Evolutionary conservation across 2,113 vertebrate species (phyloP).

Genomic region (Alouatta palliata): DNA sequence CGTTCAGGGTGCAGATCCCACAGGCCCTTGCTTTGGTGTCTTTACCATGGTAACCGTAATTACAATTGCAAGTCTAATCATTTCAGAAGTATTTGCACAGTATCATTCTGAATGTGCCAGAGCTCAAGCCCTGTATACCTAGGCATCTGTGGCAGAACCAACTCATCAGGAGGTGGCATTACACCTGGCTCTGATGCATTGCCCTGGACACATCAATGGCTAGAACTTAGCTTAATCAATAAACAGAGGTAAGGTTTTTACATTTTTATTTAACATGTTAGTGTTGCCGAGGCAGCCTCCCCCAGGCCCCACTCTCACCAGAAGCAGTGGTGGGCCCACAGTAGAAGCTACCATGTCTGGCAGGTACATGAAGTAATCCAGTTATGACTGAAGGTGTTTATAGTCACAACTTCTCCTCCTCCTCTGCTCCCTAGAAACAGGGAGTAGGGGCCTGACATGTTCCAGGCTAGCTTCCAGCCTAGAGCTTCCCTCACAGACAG

Average conservation of each 20-base stretch:
- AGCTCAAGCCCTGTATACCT: too few species aligned
- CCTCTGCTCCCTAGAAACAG: too few species aligned
- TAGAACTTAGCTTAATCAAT: background rate
- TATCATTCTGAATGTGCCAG: background rate
- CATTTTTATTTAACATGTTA: background rate
- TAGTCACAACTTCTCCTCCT: background rate
- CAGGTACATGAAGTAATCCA: background rate
- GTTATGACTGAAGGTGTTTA: background rate
- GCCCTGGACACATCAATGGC: background rate
- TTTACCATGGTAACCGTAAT: too few species aligned
- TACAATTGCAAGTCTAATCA: background rate
- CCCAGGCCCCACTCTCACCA: background rate
- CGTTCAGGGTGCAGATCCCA: background rate
- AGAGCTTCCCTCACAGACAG: background rate
- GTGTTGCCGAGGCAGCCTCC: background rate
- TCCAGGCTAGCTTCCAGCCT: background rate
- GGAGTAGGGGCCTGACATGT: rapidly evolving
- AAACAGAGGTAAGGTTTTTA: background rate
- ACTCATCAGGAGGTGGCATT: background rate
- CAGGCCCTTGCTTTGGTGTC: too few species aligned
- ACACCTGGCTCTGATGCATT: rapidly evolving
- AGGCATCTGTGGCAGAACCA: background rate
- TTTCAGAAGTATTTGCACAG: background rate
- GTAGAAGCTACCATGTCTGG: background rate
- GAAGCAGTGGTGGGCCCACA: background rate